Evolutionary conservation across 30 jellyfish, hydroid and myxozoan genomes (phyloP), one percentile per base, ranked within the genome.

Genomic region (Pseudorhiza aurosa): DNA sequence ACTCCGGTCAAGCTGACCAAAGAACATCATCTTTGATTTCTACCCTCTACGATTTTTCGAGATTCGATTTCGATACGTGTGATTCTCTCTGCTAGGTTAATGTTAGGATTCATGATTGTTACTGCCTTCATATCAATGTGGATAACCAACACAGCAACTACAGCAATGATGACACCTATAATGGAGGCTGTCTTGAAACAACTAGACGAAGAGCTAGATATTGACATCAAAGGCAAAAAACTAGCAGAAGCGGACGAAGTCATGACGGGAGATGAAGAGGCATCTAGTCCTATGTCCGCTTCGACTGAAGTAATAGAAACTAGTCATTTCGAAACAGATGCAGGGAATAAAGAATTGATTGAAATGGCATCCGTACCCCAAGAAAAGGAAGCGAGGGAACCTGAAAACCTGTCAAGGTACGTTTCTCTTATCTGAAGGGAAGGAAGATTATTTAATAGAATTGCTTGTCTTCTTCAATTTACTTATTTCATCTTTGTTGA

Each of bases 101-200:
- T 84, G 95, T 39, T 84, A 10, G 99, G 99, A 1, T 95, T 95
- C 68, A 95, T 95, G 99, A 22, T 89, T 8, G 87, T 81, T 21
- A 95, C 99, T n/a, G 99, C 99, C 11, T 85, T 95, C 69, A 85
- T 95, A 37, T 95, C 99, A 33, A 95, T 95, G 99, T 95, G 99
- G 99, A 95, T 95, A 37, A 95, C 98, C 27, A 95, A 95, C 75
- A 95, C 99, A 29, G 99, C 99, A 28, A 95, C 99, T 24, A 90
- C 99, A 12, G 99, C 99, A 9, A 88, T 95, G 99, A 95, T 95
- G 99, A 95, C 98, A 19, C 99, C 99, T 0, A 94, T 94, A 17
- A 94, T 94, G 99, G 99, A 94, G 51, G 99, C 99, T 21, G 99
- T 94, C 18, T 82, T 94, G 45, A 83, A 94, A 59, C 96, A 94